Percentiles rank a stretch among this genome's conserved stretches.
Conservation (phyloP, 2,113 vertebrate genomes). For the Solea solea region DNA sequence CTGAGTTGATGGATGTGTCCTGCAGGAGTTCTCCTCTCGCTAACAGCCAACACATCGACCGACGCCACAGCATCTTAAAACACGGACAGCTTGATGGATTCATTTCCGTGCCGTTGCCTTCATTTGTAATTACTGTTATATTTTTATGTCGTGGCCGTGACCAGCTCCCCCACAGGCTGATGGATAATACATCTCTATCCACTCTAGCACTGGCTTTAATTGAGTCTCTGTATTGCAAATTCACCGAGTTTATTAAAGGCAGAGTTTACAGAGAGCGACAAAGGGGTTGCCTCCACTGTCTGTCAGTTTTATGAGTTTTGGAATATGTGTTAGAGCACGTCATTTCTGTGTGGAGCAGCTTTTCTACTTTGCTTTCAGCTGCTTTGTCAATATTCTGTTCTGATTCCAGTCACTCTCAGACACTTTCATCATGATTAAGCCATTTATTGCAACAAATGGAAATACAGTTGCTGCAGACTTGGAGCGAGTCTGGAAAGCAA, state of each 20-base stretch:
- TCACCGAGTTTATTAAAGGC: conserved; percentile 45
- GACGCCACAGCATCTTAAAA: conserved; percentile 37
- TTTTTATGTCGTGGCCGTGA: conserved; percentile 51
- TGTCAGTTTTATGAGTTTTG: conserved; percentile 20
- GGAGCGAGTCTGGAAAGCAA: too few relatives aligned
- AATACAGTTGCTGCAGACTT: too few relatives aligned
- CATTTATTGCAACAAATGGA: too few relatives aligned
- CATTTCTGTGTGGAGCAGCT: conserved; percentile 9
- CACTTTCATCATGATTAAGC: too few relatives aligned
- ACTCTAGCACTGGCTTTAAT: conserved; percentile 33
- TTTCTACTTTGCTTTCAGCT: background rate
- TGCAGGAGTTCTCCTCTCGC: conserved; percentile 39
- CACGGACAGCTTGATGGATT: conserved; percentile 58
- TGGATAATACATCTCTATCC: conserved; percentile 54
- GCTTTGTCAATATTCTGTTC: background rate
- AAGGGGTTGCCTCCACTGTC: conserved; percentile 17
- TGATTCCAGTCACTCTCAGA: background rate
- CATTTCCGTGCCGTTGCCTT: conserved; percentile 50
- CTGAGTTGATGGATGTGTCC: conserved; percentile 55
- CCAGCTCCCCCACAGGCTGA: conserved; percentile 32
- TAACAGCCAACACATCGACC: conserved; percentile 12
- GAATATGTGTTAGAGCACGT: conserved; percentile 4
- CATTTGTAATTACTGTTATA: conserved; percentile 61
- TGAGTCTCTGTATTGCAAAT: conserved; percentile 42
- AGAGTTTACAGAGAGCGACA: conserved; percentile 36